Conservation (phyloP, 2,888 invertebrate species). For the Suillia variegata region DNA sequence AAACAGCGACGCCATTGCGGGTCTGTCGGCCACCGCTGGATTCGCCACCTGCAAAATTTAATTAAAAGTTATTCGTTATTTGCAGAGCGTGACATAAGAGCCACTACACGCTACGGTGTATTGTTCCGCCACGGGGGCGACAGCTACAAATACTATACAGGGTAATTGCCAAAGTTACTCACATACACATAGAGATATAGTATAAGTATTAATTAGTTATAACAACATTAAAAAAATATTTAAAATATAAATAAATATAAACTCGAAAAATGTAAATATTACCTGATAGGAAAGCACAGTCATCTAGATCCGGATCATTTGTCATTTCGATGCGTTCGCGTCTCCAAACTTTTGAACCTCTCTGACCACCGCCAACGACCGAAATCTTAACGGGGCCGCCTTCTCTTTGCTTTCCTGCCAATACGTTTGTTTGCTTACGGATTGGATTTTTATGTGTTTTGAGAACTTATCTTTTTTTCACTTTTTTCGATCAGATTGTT, state of each 20-base stretch:
- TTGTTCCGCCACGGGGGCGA: no score
- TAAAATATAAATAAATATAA: no score
- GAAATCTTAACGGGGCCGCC: constrained; percentile 62
- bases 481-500: no score
- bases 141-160: no score
- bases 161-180: constrained; percentile 9
- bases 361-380: constrained; percentile 61
- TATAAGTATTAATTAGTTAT: no score
- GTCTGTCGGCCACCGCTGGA: constrained; percentile 60
- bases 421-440: constrained; percentile 54
- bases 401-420: constrained; percentile 61
- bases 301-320: constrained; percentile 85
- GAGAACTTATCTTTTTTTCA: neutral
- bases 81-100: neutral
- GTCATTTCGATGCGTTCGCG: constrained; percentile 75
- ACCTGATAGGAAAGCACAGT: constrained; percentile 92
- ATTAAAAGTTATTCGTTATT: constrained; percentile 36
- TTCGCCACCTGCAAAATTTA: constrained; percentile 59
- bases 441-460: neutral
- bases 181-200: neutral
- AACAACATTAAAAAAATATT: constrained; percentile 10
- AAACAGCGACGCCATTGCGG: constrained; percentile 76
- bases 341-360: constrained; percentile 61
- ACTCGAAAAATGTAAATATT: constrained; percentile 22
- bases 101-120: no score